phyloP scores from a whole-genome alignment of 2,797 vertebrate species.

The Synanceia verrucosa region DNA sequence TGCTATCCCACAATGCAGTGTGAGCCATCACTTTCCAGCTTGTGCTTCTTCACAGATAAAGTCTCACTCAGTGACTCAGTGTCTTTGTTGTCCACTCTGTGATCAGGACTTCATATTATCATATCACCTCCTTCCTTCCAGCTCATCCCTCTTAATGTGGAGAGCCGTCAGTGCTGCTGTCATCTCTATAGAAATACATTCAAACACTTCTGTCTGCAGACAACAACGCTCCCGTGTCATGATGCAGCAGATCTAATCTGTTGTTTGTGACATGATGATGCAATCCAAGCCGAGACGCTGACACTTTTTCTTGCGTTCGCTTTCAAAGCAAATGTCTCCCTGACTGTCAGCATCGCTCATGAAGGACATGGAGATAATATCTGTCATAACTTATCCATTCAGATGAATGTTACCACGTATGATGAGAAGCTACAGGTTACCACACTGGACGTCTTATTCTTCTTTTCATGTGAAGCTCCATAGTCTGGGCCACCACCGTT shows the following conservation, averaged over 20 bases:
- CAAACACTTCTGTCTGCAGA: neutral
- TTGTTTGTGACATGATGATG: conserved; percentile 14
- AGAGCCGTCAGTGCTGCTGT: neutral
- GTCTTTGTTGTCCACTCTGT: conserved; percentile 26
- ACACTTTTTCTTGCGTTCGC: neutral
- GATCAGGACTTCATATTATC: conserved; percentile 21
- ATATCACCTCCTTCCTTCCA: conserved; percentile 16
- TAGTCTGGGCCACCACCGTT: neutral
- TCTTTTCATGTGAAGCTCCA: neutral
- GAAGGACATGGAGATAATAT: neutral
- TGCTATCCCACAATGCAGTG: neutral
- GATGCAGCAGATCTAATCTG: neutral
- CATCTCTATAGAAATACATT: neutral
- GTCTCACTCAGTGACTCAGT: conserved; percentile 5
- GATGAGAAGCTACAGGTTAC: neutral
- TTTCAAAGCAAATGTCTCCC: neutral
- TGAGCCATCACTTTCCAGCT: conserved; percentile 4
- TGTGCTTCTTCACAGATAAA: neutral
- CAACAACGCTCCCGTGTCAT: neutral
- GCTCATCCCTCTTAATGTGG: neutral
- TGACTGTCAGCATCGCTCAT: neutral
- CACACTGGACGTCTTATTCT: no score
- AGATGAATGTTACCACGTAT: neutral
- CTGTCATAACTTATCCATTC: neutral
- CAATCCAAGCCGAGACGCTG: neutral